A percentile compares a stretch with the other conserved stretches of the same genome.
Conservation (phyloP, 2,797 vertebrate genomes). For the Sebastes iracundus region DNA sequence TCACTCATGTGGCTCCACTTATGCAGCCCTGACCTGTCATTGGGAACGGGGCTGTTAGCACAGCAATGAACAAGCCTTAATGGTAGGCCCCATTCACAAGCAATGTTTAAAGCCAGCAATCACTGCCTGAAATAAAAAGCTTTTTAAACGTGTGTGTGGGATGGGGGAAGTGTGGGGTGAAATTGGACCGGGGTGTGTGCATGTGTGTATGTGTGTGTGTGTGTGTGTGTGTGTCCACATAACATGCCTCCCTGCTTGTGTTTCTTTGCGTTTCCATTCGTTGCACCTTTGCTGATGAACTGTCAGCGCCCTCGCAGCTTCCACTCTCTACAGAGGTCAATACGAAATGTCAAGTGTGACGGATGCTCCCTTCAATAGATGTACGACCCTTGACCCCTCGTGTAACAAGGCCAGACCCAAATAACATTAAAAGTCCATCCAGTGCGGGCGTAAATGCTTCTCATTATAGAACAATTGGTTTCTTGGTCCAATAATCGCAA, state of each 20-base stretch:
- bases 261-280: slow-evolving; percentile 32
- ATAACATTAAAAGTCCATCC: slow-evolving; percentile 70
- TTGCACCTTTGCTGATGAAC: slow-evolving; percentile 47
- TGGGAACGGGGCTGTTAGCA: slow-evolving; percentile 52
- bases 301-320: slow-evolving; percentile 44
- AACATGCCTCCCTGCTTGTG: background rate
- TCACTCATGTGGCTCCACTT: slow-evolving; percentile 53
- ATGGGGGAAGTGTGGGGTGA: background rate
- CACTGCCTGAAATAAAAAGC: slow-evolving; percentile 54
- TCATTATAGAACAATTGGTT: slow-evolving; percentile 76
- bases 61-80: slow-evolving; percentile 50
- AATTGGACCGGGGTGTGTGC: background rate
- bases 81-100: slow-evolving; percentile 38
- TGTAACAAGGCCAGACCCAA: slow-evolving; percentile 56
- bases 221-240: background rate
- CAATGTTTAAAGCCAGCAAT: slow-evolving; percentile 46
- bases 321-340: slow-evolving; percentile 61
- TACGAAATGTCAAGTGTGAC: slow-evolving; percentile 74
- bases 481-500: slow-evolving; percentile 66
- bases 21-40: slow-evolving; percentile 53
- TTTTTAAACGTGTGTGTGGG: slow-evolving; percentile 39
- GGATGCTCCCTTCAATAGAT: slow-evolving; percentile 63
- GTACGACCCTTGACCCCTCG: slow-evolving; percentile 60
- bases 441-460: slow-evolving; percentile 55
- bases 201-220: background rate